Conservation (phyloP, 2,113 vertebrate species). For the Saguinus midas region DNA sequence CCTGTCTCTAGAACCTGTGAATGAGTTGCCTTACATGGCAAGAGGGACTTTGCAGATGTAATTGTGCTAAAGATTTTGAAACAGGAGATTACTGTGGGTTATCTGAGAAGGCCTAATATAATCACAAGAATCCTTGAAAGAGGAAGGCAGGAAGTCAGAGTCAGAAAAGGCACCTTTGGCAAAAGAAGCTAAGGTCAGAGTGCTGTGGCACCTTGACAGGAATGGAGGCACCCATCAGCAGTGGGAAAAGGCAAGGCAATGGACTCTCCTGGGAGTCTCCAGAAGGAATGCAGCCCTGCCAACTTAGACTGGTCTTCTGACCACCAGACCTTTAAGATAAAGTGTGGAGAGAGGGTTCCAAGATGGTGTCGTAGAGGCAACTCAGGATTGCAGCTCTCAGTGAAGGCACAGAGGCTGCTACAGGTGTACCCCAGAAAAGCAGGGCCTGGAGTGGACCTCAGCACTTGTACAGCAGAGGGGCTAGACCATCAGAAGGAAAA, state of each 20-base stretch:
- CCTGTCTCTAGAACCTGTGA: neutral
- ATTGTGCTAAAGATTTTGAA: neutral
- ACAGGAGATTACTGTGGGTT: neutral
- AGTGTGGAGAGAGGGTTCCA: no score
- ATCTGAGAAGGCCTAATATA: neutral
- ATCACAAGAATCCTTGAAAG: neutral
- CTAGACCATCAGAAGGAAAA: no score
- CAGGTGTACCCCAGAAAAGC: no score
- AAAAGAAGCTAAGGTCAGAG: neutral
- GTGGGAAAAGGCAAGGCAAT: neutral
- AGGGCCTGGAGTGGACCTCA: no score
- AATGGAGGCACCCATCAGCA: neutral
- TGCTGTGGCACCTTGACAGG: neutral
- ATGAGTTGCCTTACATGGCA: neutral
- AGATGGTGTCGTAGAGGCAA: no score
- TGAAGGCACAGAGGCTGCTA: no score
- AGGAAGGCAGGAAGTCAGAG: neutral
- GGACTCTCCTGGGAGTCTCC: neutral
- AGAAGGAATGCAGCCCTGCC: neutral
- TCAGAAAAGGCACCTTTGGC: neutral
- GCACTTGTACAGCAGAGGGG: no score
- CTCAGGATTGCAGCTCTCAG: no score
- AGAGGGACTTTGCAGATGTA: neutral
- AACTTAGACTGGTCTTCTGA: neutral
- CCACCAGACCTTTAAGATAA: neutral